phyloP scores from a whole-genome alignment of 2,113 vertebrate species.

The Bufo bufo region DNA sequence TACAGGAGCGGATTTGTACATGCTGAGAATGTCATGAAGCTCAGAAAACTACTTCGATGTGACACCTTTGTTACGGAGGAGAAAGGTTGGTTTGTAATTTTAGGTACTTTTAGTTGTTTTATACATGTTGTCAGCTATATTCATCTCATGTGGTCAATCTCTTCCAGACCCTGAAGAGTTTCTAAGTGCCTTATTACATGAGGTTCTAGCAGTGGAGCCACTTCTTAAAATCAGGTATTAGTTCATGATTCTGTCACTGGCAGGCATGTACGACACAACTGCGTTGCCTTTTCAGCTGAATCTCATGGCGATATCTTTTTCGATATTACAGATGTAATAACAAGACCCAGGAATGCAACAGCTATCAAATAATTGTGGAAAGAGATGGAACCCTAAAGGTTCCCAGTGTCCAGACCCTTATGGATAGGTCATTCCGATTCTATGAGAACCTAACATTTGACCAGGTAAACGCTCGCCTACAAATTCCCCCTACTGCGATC shows the following conservation, averaged over 20 bases:
- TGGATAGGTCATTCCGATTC: constrained; percentile 76
- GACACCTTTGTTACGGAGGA: constrained; percentile 76
- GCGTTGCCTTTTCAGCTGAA: neutral
- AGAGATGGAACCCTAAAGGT: constrained; percentile 69
- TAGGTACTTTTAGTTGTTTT: neutral
- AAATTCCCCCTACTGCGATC: neutral
- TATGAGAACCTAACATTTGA: constrained; percentile 75
- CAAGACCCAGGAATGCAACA: constrained; percentile 74
- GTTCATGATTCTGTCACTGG: neutral
- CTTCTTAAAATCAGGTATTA: constrained; percentile 76
- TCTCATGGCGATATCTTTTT: neutral
- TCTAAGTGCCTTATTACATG: constrained; percentile 74
- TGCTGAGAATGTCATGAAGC: constrained; percentile 76
- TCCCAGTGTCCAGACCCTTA: constrained; percentile 77
- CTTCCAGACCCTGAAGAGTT: constrained; percentile 77
- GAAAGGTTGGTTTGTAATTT: constrained; percentile 70
- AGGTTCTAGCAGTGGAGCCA: constrained; percentile 72
- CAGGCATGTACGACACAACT: neutral
- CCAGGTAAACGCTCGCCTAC: constrained; percentile 64
- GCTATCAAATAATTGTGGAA: constrained; percentile 79
- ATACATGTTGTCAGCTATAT: neutral
- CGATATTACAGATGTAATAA: constrained; percentile 65
- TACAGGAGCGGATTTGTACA: constrained; percentile 73
- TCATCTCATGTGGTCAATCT: neutral
- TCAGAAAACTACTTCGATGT: constrained; percentile 77